Evolutionary conservation across 2,113 vertebrate genomes (phyloP).

Genomic region (Anser cygnoides): DNA sequence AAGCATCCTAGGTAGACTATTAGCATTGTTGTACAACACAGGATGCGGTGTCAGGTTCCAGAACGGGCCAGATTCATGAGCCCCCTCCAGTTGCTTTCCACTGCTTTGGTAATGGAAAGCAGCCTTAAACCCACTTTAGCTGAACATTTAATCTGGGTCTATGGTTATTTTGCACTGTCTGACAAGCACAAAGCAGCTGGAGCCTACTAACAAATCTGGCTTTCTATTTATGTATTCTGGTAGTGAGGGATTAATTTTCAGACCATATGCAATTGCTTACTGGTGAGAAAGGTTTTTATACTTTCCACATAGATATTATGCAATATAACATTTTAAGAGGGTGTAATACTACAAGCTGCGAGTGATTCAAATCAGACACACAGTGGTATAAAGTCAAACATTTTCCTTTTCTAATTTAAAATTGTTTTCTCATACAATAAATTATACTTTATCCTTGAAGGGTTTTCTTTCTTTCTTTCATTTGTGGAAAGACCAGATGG

Average conservation of each 20-base stretch:
- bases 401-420: conserved; percentile 72
- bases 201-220: conserved; percentile 35
- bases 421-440: conserved; percentile 72
- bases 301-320: conserved; percentile 51
- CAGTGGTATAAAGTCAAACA: conserved; percentile 62
- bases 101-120: conserved; percentile 26
- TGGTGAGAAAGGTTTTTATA: conserved; percentile 66
- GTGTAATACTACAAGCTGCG: conserved; percentile 45
- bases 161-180: not conserved
- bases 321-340: conserved; percentile 70
- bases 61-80: not conserved
- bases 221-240: conserved; percentile 60
- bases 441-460: conserved; percentile 74
- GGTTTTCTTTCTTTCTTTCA: conserved; percentile 60
- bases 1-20: not conserved
- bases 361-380: conserved; percentile 69
- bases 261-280: conserved; percentile 60
- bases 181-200: conserved; percentile 59
- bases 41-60: not conserved
- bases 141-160: conserved; percentile 22
- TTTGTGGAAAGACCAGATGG: conserved; percentile 70
- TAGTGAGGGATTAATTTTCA: conserved; percentile 62
- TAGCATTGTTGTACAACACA: not conserved
- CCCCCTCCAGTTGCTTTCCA: conserved; percentile 35
- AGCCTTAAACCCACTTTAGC: conserved; percentile 14